These are phyloP conservation scores for Sinotaia quadrata DNA, from an alignment of 2,888 invertebrate species.

Conservation along the genomic window DNA sequence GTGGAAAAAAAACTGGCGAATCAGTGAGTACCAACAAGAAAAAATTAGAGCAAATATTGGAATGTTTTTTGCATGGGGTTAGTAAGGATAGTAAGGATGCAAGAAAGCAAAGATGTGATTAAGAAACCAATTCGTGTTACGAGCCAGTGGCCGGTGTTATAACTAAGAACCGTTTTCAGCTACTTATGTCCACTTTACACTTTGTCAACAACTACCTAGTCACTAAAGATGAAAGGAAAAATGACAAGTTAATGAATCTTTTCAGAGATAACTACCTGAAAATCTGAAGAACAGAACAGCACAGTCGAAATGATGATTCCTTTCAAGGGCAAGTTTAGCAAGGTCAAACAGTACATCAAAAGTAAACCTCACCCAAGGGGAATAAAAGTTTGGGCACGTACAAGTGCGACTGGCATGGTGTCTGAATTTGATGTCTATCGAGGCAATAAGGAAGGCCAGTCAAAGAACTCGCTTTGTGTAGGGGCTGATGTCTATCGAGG, in stretches of 20 bases:
- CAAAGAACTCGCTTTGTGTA: conserved; percentile 7
- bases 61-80: conserved; percentile 33
- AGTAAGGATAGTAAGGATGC: no score
- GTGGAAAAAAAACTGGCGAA: no score
- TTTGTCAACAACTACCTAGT: conserved; percentile 24
- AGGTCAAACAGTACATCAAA: conserved; percentile 35
- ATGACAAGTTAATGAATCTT: conserved; percentile 30
- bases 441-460: neutral
- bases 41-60: conserved; percentile 29
- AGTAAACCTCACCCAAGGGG: conserved; percentile 35
- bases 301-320: conserved; percentile 61
- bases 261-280: conserved; percentile 38
- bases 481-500: conserved; percentile 32
- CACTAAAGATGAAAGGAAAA: conserved; percentile 2
- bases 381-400: conserved; percentile 31
- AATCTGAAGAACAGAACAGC: conserved; percentile 52
- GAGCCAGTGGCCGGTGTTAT: conserved; percentile 29
- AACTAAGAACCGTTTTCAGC: no score
- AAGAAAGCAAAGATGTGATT: conserved; percentile 24
- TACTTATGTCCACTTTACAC: conserved; percentile 20
- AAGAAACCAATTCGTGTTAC: conserved; percentile 29
- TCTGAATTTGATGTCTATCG: conserved; percentile 32
- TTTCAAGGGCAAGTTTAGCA: conserved; percentile 52
- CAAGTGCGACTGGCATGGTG: conserved; percentile 23
- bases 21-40: conserved; percentile 17